phyloP scores from a whole-genome alignment of 2,797 vertebrate genomes.

The Lophius americanus region DNA sequence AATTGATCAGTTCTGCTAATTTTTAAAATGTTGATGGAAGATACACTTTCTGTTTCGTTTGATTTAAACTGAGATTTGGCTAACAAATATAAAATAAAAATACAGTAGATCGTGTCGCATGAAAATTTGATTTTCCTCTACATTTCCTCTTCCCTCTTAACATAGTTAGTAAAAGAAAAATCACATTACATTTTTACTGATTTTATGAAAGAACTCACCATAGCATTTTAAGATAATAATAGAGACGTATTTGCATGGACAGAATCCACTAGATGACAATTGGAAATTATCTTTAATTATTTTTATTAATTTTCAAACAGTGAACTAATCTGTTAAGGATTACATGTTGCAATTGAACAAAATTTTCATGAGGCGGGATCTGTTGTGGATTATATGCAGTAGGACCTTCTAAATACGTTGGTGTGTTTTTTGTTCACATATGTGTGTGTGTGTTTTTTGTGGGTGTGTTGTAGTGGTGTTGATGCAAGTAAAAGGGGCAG shows the following conservation, averaged over 20 bases:
- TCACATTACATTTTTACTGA: no score
- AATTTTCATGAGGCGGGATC: conserved; percentile 4
- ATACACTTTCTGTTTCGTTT: no score
- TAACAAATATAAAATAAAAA: no score
- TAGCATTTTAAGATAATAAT: no score
- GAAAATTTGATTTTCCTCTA: no score
- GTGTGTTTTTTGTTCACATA: conserved; percentile 3
- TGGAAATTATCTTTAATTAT: neutral
- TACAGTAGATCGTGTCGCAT: no score
- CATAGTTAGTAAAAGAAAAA: no score
- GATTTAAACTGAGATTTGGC: no score
- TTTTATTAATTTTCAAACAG: neutral
- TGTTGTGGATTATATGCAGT: conserved; percentile 11
- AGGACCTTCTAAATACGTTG: conserved; percentile 26
- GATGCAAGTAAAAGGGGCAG: conserved; percentile 43
- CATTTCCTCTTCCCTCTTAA: no score
- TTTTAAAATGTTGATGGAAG: no score
- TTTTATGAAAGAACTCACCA: no score
- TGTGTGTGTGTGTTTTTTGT: conserved; percentile 3
- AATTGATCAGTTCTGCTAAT: no score
- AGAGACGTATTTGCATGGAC: neutral
- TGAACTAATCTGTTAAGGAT: conserved; percentile 5
- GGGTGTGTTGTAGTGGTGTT: conserved; percentile 1
- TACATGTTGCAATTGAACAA: neutral
- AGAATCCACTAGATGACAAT: conserved; percentile 3